Percentiles rank a stretch among this genome's conserved stretches.
phyloP scores from a whole-genome alignment of 2,113 vertebrate species.

The Xyliphius kryptos region DNA sequence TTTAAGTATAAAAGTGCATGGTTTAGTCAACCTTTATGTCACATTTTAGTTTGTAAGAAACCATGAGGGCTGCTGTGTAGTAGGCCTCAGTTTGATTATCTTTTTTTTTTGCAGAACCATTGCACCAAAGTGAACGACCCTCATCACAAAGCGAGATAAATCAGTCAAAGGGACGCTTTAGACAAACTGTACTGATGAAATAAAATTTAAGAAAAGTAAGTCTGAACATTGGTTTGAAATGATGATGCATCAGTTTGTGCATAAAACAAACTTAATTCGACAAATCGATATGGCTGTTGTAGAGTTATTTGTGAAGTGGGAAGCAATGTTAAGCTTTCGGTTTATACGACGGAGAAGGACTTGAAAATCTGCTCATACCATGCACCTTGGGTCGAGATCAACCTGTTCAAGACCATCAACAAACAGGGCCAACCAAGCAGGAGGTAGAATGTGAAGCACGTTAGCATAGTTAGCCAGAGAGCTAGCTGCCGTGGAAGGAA shows the following conservation, averaged over 20 bases:
- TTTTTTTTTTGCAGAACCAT: background rate
- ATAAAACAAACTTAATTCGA: conserved; percentile 1
- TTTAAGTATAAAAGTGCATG: background rate
- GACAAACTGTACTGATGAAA: too few relatives aligned
- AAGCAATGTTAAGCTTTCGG: background rate
- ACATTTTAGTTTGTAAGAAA: conserved; percentile 13
- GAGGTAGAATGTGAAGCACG: conserved; percentile 36
- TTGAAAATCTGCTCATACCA: background rate
- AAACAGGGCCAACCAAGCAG: conserved; percentile 18
- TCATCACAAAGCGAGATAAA: background rate
- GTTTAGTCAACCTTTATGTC: conserved; percentile 1
- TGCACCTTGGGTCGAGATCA: conserved; percentile 10
- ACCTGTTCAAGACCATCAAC: conserved; percentile 9
- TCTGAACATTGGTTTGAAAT: too few relatives aligned
- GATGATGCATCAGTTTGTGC: background rate
- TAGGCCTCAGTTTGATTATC: conserved; percentile 27
- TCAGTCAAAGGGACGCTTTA: background rate
- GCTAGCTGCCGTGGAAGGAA: conserved; percentile 42
- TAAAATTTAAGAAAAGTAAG: too few relatives aligned
- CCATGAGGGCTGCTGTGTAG: conserved; percentile 2
- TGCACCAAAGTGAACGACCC: background rate
- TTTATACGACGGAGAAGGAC: background rate
- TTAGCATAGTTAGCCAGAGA: conserved; percentile 36
- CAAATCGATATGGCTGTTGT: conserved; percentile 8
- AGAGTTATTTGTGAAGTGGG: background rate